These are phyloP conservation scores for Danaus melanippus DNA, from an alignment of 1,140 invertebrate species.

Conservation along the genomic window DNA sequence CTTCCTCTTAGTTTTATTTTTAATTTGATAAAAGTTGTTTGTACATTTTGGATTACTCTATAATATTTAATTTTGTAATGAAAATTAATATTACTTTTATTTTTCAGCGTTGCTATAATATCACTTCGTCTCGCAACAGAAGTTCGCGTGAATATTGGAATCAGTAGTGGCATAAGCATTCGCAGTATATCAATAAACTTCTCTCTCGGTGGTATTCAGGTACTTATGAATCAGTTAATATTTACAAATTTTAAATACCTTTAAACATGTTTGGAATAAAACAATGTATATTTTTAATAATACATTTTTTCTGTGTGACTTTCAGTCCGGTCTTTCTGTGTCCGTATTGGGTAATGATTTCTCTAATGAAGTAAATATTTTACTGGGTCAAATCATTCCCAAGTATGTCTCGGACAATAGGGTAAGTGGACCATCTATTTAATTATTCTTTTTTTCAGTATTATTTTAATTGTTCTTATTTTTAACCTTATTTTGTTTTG, in stretches of 20 bases:
- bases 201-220: constrained; percentile 18
- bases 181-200: constrained; percentile 26
- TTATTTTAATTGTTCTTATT: too few species aligned
- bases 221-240: neutral
- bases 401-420: too few species aligned
- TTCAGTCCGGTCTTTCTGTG: neutral
- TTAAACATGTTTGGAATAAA: too few species aligned
- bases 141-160: constrained; percentile 31
- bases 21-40: too few species aligned
- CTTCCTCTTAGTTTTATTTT: too few species aligned
- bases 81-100: neutral
- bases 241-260: too few species aligned
- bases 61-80: too few species aligned
- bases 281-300: neutral
- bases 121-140: constrained; percentile 22
- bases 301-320: constrained; percentile 1
- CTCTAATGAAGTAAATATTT: neutral
- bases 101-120: constrained; percentile 27
- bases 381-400: neutral
- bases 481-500: too few species aligned
- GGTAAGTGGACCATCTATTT: too few species aligned
- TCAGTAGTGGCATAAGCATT: constrained; percentile 36
- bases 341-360: constrained; percentile 2
- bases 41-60: too few species aligned
- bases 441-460: too few species aligned